Percentiles rank a stretch among this genome's conserved stretches.
Conservation (phyloP, 2,797 vertebrate species). For the Nothura maculosa region DNA sequence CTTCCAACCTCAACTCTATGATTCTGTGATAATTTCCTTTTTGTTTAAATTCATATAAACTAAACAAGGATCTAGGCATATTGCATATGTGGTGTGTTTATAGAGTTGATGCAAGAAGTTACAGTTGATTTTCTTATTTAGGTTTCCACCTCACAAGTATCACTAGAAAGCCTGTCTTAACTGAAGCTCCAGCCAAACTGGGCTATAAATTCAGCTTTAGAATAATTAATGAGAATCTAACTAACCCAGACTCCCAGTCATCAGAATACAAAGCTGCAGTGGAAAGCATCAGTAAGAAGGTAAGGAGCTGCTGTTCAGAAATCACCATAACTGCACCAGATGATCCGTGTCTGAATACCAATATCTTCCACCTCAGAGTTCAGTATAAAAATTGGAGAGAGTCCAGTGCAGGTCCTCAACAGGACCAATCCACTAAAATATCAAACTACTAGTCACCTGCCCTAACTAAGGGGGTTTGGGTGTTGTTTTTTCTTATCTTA, state of each 20-base stretch:
- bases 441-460: not conserved
- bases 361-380: not conserved
- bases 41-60: not conserved
- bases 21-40: not conserved
- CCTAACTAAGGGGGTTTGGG: not conserved
- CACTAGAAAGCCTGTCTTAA: not conserved
- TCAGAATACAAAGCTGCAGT: slow-evolving; percentile 48
- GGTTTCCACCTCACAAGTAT: slow-evolving; percentile 8
- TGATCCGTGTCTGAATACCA: not conserved
- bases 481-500: no score
- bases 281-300: slow-evolving; percentile 61
- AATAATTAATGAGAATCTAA: slow-evolving; percentile 70
- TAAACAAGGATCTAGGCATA: not conserved
- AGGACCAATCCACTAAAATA: not conserved
- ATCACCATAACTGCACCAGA: not conserved
- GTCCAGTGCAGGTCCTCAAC: not conserved
- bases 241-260: slow-evolving; percentile 53
- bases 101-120: not conserved
- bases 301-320: slow-evolving; percentile 2
- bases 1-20: no score
- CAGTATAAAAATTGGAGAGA: not conserved
- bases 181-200: not conserved
- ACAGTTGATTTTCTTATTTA: not conserved
- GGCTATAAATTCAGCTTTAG: slow-evolving; percentile 68
- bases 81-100: not conserved